phyloP scores from a whole-genome alignment of 2,797 vertebrate species.

The Neomorphus geoffroyi region DNA sequence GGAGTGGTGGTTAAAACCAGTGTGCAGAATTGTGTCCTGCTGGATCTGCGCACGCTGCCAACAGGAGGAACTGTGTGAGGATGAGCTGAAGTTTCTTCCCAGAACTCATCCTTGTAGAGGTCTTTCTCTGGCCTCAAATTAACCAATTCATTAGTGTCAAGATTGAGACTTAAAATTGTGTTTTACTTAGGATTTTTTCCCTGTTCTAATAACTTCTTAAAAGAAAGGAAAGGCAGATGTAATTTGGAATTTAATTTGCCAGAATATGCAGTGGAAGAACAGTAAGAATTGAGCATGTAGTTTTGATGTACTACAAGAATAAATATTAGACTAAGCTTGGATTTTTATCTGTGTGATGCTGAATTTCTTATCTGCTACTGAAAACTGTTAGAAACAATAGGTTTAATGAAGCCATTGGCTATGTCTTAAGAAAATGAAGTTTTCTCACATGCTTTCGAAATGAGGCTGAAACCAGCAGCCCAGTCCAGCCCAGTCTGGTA shows the following conservation, averaged over 20 bases:
- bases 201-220: neutral
- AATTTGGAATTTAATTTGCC: neutral
- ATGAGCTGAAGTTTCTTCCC: neutral
- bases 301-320: neutral
- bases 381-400: neutral
- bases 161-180: neutral
- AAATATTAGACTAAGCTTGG: neutral
- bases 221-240: neutral
- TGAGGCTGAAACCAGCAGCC: neutral
- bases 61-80: neutral
- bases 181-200: neutral
- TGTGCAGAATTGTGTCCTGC: fast-evolving
- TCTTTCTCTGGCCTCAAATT: neutral
- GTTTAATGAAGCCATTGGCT: neutral
- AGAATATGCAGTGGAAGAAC: neutral
- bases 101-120: no score
- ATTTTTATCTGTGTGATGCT: no score
- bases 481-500: neutral
- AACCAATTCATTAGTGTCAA: neutral
- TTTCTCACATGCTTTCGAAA: neutral
- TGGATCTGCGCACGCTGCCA: neutral
- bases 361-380: no score
- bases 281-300: neutral
- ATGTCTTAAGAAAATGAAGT: neutral
- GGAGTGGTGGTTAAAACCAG: neutral